phyloP scores from a whole-genome alignment of 2,888 invertebrate genomes.

The Drosophila prolongata region DNA sequence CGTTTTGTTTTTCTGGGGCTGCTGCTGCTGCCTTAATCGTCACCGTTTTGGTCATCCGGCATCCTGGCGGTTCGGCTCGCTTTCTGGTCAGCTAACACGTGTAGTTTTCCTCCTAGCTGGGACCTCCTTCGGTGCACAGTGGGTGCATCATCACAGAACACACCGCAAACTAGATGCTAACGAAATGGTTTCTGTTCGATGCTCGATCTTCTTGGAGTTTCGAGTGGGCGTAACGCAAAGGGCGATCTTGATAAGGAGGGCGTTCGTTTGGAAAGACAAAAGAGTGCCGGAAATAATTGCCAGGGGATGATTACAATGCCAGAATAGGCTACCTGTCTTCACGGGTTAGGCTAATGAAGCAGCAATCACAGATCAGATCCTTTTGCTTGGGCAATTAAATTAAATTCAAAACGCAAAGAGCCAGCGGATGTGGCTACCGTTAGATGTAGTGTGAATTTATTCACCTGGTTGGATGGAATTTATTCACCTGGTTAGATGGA shows the following conservation, averaged over 20 bases:
- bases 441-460: constrained; percentile 72
- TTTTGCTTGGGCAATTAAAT: constrained; percentile 55
- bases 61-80: constrained; percentile 9
- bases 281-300: constrained; percentile 76
- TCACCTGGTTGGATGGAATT: constrained; percentile 62
- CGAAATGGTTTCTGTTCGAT: constrained; percentile 59
- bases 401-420: constrained; percentile 21
- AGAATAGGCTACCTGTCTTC: constrained; percentile 63
- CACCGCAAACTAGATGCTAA: constrained; percentile 78
- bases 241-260: constrained; percentile 68
- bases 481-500: constrained; percentile 55
- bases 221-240: constrained; percentile 60
- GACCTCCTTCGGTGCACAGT: constrained; percentile 71
- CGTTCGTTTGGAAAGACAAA: constrained; percentile 51
- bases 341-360: constrained; percentile 60
- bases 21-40: constrained; percentile 62
- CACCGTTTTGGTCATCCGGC: constrained; percentile 58
- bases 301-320: constrained; percentile 47
- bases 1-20: constrained; percentile 45
- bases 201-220: background rate
- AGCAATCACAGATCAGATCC: background rate
- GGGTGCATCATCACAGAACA: constrained; percentile 63
- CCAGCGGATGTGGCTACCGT: constrained; percentile 72
- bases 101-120: constrained; percentile 31
- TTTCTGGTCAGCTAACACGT: constrained; percentile 59